Evolutionary conservation across 2,113 vertebrate genomes (phyloP).

Genomic region (Ceyx melanurus): DNA sequence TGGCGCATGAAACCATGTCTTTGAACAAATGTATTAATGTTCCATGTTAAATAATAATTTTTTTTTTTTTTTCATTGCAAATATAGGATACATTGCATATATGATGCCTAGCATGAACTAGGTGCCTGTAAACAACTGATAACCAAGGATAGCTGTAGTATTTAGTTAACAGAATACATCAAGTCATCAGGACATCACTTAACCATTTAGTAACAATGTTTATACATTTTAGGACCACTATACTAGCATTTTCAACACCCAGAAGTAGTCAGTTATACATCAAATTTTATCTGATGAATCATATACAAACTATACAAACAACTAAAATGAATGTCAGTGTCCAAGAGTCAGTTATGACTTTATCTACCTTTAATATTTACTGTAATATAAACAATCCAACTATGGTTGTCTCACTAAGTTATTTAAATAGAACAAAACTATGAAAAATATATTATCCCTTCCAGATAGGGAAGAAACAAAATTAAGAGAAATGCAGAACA

Average conservation of each 20-base stretch:
- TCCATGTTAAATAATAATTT: background rate
- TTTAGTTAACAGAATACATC: background rate
- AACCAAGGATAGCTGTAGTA: background rate
- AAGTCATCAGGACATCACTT: background rate
- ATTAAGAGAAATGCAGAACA: background rate
- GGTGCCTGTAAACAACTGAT: background rate
- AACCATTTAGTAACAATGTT: background rate
- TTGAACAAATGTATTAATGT: background rate
- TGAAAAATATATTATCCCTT: conserved; percentile 47
- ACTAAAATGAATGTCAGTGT: background rate
- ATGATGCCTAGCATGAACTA: background rate
- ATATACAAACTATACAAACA: background rate
- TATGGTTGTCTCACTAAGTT: background rate
- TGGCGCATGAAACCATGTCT: background rate
- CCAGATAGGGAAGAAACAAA: background rate
- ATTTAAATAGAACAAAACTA: conserved; percentile 1
- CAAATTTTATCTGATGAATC: background rate
- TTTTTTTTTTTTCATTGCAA: background rate
- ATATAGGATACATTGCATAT: background rate
- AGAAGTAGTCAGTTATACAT: background rate
- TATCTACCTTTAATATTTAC: background rate
- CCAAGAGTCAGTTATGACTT: background rate
- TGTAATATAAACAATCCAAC: background rate
- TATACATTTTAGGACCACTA: background rate
- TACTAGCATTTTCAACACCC: background rate